Conservation (phyloP, 2,113 vertebrate genomes). For the Carassius auratus region DNA sequence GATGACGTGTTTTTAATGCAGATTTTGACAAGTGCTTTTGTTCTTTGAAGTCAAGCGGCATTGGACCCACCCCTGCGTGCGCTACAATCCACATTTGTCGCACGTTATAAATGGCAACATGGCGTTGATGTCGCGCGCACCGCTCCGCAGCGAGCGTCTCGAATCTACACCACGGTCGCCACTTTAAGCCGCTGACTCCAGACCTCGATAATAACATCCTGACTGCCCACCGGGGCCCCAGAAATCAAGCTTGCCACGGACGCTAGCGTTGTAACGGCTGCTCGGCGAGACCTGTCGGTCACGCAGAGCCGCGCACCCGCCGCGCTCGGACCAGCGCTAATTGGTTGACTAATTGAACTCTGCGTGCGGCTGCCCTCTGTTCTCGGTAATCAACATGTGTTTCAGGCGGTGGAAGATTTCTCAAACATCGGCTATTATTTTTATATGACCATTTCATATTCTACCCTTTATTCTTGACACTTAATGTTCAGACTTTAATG, state of each 20-base stretch:
- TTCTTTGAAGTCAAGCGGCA: background rate
- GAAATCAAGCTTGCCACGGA: conserved; percentile 45
- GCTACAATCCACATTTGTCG: background rate
- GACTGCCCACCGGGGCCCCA: conserved; percentile 41
- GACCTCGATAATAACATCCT: conserved; percentile 52
- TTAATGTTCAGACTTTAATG: conserved; percentile 8
- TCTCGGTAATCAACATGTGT: conserved; percentile 49
- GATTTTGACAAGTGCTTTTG: conserved; percentile 27
- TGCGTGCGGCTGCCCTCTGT: background rate
- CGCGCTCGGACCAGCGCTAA: conserved; percentile 45
- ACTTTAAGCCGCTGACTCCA: conserved; percentile 50
- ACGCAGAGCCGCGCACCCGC: background rate
- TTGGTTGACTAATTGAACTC: conserved; percentile 58
- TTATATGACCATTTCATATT: background rate
- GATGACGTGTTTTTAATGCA: background rate
- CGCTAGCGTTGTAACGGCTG: background rate
- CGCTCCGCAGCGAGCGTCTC: background rate
- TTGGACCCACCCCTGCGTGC: conserved; percentile 27
- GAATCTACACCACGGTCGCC: background rate
- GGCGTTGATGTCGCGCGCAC: conserved; percentile 25
- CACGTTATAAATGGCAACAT: conserved; percentile 22
- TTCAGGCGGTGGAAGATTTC: conserved; percentile 33
- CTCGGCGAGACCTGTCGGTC: conserved; percentile 32
- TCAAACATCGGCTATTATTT: conserved; percentile 40
- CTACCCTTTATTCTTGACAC: background rate